A percentile compares a stretch with the other conserved stretches of the same genome.
Evolutionary conservation across 2,888 invertebrate species (phyloP).

Genomic region (Cantharis lateralis): DNA sequence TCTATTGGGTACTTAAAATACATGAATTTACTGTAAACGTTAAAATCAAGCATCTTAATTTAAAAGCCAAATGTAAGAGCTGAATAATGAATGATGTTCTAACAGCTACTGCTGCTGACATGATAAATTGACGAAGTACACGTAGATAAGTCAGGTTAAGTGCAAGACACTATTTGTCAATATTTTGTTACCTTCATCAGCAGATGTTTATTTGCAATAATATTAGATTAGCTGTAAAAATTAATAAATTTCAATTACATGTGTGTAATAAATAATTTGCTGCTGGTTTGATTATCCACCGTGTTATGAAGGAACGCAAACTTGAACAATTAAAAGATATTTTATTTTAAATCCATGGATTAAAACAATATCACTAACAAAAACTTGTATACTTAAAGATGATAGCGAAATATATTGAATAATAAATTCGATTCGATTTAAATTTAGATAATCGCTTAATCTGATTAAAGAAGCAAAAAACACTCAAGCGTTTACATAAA

Average conservation of each 20-base stretch:
- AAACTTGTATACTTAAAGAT: background rate
- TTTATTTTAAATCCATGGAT: background rate
- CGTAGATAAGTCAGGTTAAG: conserved; percentile 8
- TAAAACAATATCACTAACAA: no score
- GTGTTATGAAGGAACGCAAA: background rate
- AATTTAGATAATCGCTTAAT: background rate
- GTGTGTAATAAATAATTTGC: no score
- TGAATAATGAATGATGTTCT: conserved; percentile 19
- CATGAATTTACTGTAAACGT: background rate
- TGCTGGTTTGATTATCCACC: no score
- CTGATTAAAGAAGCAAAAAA: background rate
- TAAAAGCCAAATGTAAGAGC: conserved; percentile 4
- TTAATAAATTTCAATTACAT: background rate
- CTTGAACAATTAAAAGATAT: background rate
- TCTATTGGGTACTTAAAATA: background rate
- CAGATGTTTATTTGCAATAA: conserved; percentile 6
- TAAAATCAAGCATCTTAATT: background rate
- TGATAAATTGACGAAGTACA: conserved; percentile 17
- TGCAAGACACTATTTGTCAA: conserved; percentile 13
- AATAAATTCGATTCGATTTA: background rate
- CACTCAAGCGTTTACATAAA: background rate
- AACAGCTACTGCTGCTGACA: conserved; percentile 15
- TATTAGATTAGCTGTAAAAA: background rate
- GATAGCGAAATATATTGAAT: background rate
- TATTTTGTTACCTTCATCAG: conserved; percentile 9